Base-by-base conservation (phyloP, 2,888 invertebrate species). In the Tinea trinotella region DNA sequence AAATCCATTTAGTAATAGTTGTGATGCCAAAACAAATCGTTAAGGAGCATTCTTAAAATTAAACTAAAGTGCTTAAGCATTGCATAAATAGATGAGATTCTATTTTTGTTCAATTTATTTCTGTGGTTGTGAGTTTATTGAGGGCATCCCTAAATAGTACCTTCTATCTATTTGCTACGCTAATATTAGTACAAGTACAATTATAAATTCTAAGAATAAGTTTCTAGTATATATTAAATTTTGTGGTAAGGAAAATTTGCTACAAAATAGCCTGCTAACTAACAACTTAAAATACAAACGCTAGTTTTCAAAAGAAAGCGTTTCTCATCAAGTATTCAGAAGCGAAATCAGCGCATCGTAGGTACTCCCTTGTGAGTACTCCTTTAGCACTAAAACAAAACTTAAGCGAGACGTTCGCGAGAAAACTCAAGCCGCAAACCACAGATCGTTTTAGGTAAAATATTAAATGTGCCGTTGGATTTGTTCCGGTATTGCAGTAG, bases 391-490 rank as follows among this genome's bases (percentile, higher is more conserved):
- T 75, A 68, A 71, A 78, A 74, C 71, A 72, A 75, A 76, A 79
- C 75, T 78, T 40, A 40, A 40, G 10, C 13, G 13, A 40, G 40
- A 30, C 30, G 30, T 30, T 40, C 66, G 62, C 65, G 74, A 75
- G 76, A 76, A 80, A 77, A 78, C 74, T 76, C 69, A 62, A 65
- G 65, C 60, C 67, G 70, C 67, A 71, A 74, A 70, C 80, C 79
- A 69, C 78, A 80, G 77, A 76, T 76, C 68, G 74, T 75, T 80
- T 76, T 75, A 69, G 71, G 71, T 82, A 70, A 83, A 82, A 83
- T 84, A 83, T 84, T 83, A 78, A 82, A 77, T 70, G 70, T 70
- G 67, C 68, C 67, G 71, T 71, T 67, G 74, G 74, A 78, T 78
- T 80, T 76, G 74, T 70, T 68, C 70, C 64, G 68, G 66, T 50